Base-by-base conservation (phyloP, 1,140 invertebrate species). In the Drosophila serrata region DNA sequence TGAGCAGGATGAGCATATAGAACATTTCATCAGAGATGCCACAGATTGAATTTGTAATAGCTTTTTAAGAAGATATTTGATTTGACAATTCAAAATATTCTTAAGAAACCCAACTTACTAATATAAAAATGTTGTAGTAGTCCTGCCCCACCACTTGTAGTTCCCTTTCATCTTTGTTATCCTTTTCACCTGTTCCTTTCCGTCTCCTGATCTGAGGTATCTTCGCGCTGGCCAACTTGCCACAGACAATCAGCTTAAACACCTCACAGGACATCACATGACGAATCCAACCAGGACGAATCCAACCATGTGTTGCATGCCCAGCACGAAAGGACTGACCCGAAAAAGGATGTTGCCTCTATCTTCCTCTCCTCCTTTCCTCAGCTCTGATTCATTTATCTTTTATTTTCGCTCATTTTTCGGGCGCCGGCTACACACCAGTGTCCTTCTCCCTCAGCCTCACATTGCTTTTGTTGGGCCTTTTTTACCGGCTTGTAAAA, bases 301-400 rank as follows among this genome's bases (percentile, higher is more conserved):
- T 29, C 24, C 57, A 88, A 88, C 84, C 84, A 88, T 88, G 73
- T 88, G 84, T 88, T 88, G 84, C 84, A 77, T 88, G 63, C 53
- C 9, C 48, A 22, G 17, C 17, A 19, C 49, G 58, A 63, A 55
- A 59, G 48, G 35, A 48, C 53, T 58, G 33, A 37, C n/a, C 17
- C 43, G 6, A 46, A 39, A 33, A 37, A 39, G 59, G 45, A 42
- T 27, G 51, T n/a, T 6, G 40, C 37, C 35, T 45, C 43, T 59
- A 46, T 56, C 49, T 58, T 39, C 40, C 46, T 29, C n/a, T 5
- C 29, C 35, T 22, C 37, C 29, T 27, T 24, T 24, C 11, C 15
- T 9, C 17, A 31, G 7, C 35, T 27, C 42, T n/a, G 37, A 63
- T 65, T 55, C 42, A 60, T 49, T 59, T 49, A 15, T 37, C n/a